These are phyloP conservation scores for Troglohyphantes excavatus DNA, from an alignment of 2,888 invertebrate species.

Conservation along the genomic window DNA sequence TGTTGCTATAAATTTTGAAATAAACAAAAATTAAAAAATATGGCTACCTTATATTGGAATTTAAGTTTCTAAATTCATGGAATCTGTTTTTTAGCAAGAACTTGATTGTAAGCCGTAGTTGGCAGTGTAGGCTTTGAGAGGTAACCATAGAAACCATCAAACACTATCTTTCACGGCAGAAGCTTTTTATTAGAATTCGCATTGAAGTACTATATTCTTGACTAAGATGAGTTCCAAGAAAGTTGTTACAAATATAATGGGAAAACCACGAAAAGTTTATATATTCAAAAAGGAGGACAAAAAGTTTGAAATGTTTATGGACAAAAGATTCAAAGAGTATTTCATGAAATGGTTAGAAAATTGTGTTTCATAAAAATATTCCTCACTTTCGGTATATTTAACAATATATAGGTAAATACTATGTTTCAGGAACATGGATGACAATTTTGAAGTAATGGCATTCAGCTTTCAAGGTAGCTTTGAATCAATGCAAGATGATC, in stretches of 20 bases:
- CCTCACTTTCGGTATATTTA: background rate
- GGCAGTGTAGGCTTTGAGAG: too few relatives aligned
- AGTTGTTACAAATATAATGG: background rate
- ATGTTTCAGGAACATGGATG: conserved; percentile 51
- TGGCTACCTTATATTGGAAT: too few relatives aligned
- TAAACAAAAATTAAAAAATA: too few relatives aligned
- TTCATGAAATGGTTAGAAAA: conserved; percentile 46
- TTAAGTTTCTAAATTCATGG: too few relatives aligned
- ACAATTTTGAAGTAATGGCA: conserved; percentile 15
- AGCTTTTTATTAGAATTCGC: too few relatives aligned
- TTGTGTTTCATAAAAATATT: background rate
- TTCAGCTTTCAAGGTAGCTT: conserved; percentile 1
- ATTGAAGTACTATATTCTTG: too few relatives aligned
- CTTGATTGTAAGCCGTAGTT: too few relatives aligned
- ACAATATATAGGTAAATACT: background rate
- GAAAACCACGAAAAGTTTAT: conserved; percentile 1
- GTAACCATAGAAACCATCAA: too few relatives aligned
- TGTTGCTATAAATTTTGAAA: too few relatives aligned
- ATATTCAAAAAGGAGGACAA: conserved; percentile 17
- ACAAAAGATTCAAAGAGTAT: conserved; percentile 35
- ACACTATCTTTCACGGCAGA: too few relatives aligned
- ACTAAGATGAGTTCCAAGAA: conserved; percentile 39
- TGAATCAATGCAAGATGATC: background rate
- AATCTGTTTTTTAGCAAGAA: too few relatives aligned
- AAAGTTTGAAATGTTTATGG: conserved; percentile 23